Evolutionary conservation across 2,888 invertebrate genomes (phyloP).

Genomic region (Anoncus sp.): DNA sequence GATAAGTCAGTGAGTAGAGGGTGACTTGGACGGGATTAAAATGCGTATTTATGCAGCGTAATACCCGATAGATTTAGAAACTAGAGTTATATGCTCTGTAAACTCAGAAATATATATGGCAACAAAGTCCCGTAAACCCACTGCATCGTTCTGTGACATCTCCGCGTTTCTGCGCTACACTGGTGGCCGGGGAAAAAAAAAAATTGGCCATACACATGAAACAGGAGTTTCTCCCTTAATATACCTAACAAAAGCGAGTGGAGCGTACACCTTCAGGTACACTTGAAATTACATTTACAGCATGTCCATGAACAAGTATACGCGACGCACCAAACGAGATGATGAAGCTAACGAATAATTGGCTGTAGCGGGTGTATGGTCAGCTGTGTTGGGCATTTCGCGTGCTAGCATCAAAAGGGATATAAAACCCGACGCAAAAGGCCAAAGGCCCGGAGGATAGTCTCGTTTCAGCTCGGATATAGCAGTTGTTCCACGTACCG

Average conservation of each 20-base stretch:
- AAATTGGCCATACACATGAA: neutral
- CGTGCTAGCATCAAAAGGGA: slow-evolving; percentile 36
- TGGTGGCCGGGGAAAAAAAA: neutral
- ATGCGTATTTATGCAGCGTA: slow-evolving; percentile 21
- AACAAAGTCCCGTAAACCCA: too few species aligned
- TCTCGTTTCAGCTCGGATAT: slow-evolving; percentile 19
- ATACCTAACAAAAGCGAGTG: neutral
- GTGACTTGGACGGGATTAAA: slow-evolving; percentile 27
- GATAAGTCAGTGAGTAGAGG: slow-evolving; percentile 32
- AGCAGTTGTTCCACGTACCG: slow-evolving; percentile 13
- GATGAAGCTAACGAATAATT: slow-evolving; percentile 54
- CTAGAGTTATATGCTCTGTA: neutral
- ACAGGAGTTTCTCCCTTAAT: slow-evolving; percentile 1
- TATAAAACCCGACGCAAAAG: slow-evolving; percentile 35
- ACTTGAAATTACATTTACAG: slow-evolving; percentile 17
- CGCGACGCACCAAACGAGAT: slow-evolving; percentile 36
- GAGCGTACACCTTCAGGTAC: neutral
- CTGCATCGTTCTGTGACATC: neutral
- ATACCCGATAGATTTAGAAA: slow-evolving; percentile 33
- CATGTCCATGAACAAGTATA: slow-evolving; percentile 16
- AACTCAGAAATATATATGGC: slow-evolving; percentile 19
- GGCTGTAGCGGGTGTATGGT: slow-evolving; percentile 17
- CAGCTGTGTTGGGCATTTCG: slow-evolving; percentile 14
- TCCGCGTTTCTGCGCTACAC: neutral
- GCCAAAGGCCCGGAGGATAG: slow-evolving; percentile 8